These are phyloP conservation scores for Caprella mutica DNA, from an alignment of 2,888 invertebrate species.

Conservation along the genomic window DNA sequence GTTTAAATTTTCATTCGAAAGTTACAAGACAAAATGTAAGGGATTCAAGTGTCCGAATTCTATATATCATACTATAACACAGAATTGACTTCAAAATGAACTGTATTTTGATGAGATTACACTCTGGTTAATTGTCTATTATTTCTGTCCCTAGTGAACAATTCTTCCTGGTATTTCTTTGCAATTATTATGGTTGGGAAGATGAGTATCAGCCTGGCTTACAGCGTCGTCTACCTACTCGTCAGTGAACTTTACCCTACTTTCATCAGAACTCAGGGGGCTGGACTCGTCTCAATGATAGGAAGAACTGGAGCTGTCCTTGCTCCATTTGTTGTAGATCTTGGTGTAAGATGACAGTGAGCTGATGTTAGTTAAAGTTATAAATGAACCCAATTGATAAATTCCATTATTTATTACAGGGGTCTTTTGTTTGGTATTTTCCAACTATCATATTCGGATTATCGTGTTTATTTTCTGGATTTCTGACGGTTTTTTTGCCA, in stretches of 20 bases:
- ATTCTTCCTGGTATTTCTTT: constrained; percentile 39
- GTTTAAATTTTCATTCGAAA: too few species aligned
- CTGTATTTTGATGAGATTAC: too few species aligned
- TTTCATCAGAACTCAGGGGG: constrained; percentile 56
- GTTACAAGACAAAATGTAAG: too few species aligned
- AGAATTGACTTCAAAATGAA: too few species aligned
- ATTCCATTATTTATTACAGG: background rate
- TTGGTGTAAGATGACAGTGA: constrained; percentile 20
- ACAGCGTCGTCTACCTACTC: constrained; percentile 64
- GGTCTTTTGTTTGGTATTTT: constrained; percentile 11
- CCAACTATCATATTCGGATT: constrained; percentile 53
- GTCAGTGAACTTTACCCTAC: constrained; percentile 62
- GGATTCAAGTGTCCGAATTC: too few species aligned
- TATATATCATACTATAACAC: too few species aligned
- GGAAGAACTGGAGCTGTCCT: constrained; percentile 62
- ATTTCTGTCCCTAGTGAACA: too few species aligned
- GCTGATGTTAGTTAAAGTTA: too few species aligned
- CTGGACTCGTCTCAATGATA: constrained; percentile 63
- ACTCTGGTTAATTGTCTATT: too few species aligned
- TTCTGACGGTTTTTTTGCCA: constrained; percentile 56
- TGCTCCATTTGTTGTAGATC: constrained; percentile 54
- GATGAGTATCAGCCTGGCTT: constrained; percentile 64
- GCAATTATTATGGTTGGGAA: constrained; percentile 67
- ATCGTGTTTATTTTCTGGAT: constrained; percentile 55
- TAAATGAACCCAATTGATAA: too few species aligned